Base-by-base conservation (phyloP, 2,113 vertebrate genomes). In the Morphnarchus princeps region DNA sequence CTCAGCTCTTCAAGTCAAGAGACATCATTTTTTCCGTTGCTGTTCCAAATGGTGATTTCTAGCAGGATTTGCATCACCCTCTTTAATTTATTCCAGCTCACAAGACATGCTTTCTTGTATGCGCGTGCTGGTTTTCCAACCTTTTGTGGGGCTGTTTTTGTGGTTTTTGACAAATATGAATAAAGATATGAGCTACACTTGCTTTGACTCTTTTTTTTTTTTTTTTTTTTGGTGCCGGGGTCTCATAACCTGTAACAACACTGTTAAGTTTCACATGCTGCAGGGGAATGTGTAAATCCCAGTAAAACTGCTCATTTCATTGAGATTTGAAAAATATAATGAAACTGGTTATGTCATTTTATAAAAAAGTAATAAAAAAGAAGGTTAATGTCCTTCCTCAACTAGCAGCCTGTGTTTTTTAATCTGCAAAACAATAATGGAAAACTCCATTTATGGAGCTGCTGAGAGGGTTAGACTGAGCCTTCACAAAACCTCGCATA, bases 341-440 rank as follows among this genome's bases (percentile, higher is more conserved):
- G 78, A 69, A 95, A 36, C 25, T 0, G 0, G 65, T 77, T 82
- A 61, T 76, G 58, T 43, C 50, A 5, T 55, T 91, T 89, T 55
- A 61, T 87, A 69, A 74, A 71, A 82, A 82, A 38, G 52, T 57
- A 89, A 91, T 89, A 57, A 80, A 81, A 50, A 70, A 59, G 31
- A 20, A 84, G 70, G 89, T 82, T 89, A 81, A 89, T 67, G 88
- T 52, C 90, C 66, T 94, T 67, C 79, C 69, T 69, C 63, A 81
- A 43, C 77, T 38, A 59, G 20, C 47, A 86, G 82, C 69, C 55
- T 24, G 25, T n/a, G 50, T 65, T 73, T 92, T 91, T 93, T 95
- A 85, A 93, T 87, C 82, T 96, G 69, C 54, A 84, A 82, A 93
- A 91, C 70, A 95, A 95, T 93, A 81, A 91, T 69, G 89, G 82